These are phyloP conservation scores for Empis livida DNA, from an alignment of 2,888 invertebrate genomes.

Conservation along the genomic window DNA sequence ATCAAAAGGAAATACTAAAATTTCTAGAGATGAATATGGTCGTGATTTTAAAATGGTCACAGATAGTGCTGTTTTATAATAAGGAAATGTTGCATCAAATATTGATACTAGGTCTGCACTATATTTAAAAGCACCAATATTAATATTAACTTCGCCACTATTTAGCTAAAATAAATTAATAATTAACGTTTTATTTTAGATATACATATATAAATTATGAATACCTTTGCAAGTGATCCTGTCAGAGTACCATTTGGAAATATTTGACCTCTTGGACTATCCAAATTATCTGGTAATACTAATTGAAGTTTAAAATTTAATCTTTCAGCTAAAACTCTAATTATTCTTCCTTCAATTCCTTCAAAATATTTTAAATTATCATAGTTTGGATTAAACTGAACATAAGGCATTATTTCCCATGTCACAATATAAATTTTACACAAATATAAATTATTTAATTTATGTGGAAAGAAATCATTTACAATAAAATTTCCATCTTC, in stretches of 20 bases:
- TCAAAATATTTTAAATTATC: slow-evolving; percentile 14
- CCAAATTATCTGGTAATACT: slow-evolving; percentile 9
- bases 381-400: slow-evolving; percentile 11
- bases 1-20: slow-evolving; percentile 18
- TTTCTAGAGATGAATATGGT: slow-evolving; percentile 16
- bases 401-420: slow-evolving; percentile 20
- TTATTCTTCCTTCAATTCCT: slow-evolving; percentile 25
- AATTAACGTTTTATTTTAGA: not conserved
- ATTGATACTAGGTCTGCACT: slow-evolving; percentile 13
- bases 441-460: slow-evolving; percentile 20
- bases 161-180: too few relatives aligned
- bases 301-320: slow-evolving; percentile 22
- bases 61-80: slow-evolving; percentile 16
- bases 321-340: slow-evolving; percentile 17
- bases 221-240: slow-evolving; percentile 21
- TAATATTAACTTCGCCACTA: slow-evolving; percentile 16
- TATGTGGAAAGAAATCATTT: slow-evolving; percentile 18
- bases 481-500: slow-evolving; percentile 14
- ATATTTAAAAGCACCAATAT: slow-evolving; percentile 21
- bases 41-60: slow-evolving; percentile 14
- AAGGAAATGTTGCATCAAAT: slow-evolving; percentile 14
- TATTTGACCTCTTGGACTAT: slow-evolving; percentile 13
- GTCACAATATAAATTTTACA: slow-evolving; percentile 18
- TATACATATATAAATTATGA: not conserved
- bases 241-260: slow-evolving; percentile 10